These are phyloP conservation scores for Colostygia pectinataria DNA, from an alignment of 2,888 invertebrate species.

Conservation along the genomic window DNA sequence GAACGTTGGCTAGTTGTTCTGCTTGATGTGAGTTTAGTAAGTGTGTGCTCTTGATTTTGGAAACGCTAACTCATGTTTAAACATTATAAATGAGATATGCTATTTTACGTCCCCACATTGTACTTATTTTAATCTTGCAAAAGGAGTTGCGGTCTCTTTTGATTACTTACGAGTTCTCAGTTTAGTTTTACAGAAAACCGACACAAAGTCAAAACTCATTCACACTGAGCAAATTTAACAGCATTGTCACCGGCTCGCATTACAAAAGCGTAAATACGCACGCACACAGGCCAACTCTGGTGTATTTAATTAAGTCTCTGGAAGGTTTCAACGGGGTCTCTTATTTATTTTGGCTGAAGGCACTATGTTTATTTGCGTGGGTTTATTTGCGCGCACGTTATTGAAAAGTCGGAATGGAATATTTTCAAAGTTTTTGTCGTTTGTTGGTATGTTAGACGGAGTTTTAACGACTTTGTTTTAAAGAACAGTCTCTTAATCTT, in stretches of 20 bases:
- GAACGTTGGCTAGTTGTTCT: no score
- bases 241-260: conserved; percentile 17
- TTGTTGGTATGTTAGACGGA: neutral
- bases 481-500: neutral
- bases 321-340: conserved; percentile 41
- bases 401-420: conserved; percentile 40
- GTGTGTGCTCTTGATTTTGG: no score
- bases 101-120: neutral
- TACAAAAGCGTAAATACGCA: conserved; percentile 22
- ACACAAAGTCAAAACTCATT: conserved; percentile 14
- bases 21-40: no score
- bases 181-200: conserved; percentile 4
- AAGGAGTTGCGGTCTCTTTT: neutral
- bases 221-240: conserved; percentile 9
- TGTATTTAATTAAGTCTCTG: conserved; percentile 51
- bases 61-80: no score
- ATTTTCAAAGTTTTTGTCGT: conserved; percentile 37
- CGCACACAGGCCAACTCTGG: conserved; percentile 38
- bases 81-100: no score
- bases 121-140: neutral
- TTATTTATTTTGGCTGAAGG: conserved; percentile 52
- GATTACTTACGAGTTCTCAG: neutral
- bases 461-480: conserved; percentile 8
- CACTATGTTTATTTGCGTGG: conserved; percentile 47
- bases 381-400: conserved; percentile 48